Conservation (phyloP, 2,888 invertebrate genomes). For the Diplolepis rosae region DNA sequence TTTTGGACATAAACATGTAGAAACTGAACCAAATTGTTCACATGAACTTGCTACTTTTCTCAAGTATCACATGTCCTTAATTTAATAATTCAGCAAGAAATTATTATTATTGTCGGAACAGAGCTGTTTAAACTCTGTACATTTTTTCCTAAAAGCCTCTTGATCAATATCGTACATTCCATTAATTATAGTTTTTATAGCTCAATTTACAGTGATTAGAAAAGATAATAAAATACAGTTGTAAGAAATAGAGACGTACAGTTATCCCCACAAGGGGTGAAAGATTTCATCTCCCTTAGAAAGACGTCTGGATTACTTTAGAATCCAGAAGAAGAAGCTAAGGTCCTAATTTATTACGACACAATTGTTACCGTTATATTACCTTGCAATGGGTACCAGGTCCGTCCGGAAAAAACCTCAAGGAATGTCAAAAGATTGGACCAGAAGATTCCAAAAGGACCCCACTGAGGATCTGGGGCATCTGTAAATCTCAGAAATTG, state of each 20-base stretch:
- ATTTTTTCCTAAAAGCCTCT: no score
- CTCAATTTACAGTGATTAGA: no score
- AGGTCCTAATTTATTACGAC: constrained; percentile 61
- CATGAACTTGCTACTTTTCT: no score
- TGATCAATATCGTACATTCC: no score
- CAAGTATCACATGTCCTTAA: no score
- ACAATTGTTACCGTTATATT: constrained; percentile 59
- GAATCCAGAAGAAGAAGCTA: constrained; percentile 46
- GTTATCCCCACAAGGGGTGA: not conserved
- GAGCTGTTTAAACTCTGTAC: no score
- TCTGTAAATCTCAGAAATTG: constrained; percentile 16
- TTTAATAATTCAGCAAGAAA: no score
- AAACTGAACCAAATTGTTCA: no score
- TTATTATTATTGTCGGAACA: no score
- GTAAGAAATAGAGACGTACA: not conserved
- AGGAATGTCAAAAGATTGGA: constrained; percentile 17
- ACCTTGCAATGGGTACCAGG: constrained; percentile 42
- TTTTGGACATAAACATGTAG: no score
- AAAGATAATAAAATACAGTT: not conserved
- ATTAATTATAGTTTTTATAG: no score
- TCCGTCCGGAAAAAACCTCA: constrained; percentile 39
- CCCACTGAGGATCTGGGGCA: constrained; percentile 23
- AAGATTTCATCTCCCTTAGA: not conserved
- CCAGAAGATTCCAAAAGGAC: constrained; percentile 10
- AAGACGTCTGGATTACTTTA: constrained; percentile 39